Conservation (phyloP, 2,113 vertebrate genomes). For the Cacatua alba region DNA sequence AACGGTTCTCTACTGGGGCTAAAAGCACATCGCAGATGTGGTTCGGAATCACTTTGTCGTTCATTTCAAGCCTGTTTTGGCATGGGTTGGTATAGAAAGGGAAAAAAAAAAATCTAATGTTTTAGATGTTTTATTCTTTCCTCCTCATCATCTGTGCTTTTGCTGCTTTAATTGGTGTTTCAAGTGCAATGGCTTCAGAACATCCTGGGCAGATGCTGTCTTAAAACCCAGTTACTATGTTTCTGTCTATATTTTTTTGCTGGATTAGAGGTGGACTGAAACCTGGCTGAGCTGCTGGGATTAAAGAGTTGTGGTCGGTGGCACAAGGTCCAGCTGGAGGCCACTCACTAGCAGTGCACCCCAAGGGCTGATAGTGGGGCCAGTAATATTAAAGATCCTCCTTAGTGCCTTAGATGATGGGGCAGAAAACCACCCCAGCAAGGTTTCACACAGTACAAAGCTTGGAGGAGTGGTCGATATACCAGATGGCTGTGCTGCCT, state of each 20-base stretch:
- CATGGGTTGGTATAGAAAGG: neutral
- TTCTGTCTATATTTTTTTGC: neutral
- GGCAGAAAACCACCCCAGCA: neutral
- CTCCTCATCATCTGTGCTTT: neutral
- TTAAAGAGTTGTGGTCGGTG: neutral
- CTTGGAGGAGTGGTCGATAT: neutral
- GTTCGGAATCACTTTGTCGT: neutral
- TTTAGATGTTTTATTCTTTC: neutral
- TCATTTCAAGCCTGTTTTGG: neutral
- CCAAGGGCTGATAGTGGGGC: neutral
- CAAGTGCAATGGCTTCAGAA: neutral
- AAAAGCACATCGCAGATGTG: neutral
- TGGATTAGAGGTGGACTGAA: neutral
- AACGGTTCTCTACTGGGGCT: neutral
- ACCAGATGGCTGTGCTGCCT: neutral
- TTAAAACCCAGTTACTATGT: neutral
- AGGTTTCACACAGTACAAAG: neutral
- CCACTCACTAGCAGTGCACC: neutral
- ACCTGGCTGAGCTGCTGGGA: neutral
- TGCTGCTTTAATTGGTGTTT: constrained; percentile 7
- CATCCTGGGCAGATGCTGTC: neutral
- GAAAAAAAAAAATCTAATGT: neutral
- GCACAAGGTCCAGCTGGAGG: neutral
- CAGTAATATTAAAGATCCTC: neutral
- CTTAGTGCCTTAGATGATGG: neutral